Percentiles rank a stretch among this genome's conserved stretches.
Evolutionary conservation across 2,113 vertebrate species (phyloP).

Genomic region (Seriola quinqueradiata): DNA sequence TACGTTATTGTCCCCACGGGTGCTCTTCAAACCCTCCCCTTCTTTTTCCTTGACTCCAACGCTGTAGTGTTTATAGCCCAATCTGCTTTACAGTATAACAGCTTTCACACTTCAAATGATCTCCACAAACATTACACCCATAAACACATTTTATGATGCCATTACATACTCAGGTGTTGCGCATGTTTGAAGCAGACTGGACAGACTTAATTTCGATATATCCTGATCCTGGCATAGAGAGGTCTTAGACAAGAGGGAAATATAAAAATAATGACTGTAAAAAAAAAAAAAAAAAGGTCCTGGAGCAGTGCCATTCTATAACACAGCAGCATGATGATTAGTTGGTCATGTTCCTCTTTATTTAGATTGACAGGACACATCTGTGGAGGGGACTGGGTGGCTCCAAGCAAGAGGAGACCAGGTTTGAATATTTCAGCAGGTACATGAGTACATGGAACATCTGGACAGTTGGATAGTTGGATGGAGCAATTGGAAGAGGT

Average conservation of each 20-base stretch:
- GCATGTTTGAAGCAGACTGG: conserved; percentile 11
- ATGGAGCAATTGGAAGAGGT: conserved; percentile 14
- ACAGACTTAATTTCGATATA: conserved; percentile 5
- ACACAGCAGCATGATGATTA: conserved; percentile 66
- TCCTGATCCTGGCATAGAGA: background rate
- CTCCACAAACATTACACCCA: conserved; percentile 59
- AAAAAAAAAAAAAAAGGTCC: conserved; percentile 13
- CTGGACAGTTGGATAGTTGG: conserved; percentile 57
- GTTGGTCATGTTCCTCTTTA: conserved; percentile 76
- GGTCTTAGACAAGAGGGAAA: background rate
- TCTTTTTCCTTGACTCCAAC: conserved; percentile 52
- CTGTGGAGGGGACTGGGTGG: conserved; percentile 69
- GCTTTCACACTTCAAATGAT: conserved; percentile 68
- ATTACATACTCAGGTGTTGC: conserved; percentile 40
- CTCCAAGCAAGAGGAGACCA: conserved; percentile 59
- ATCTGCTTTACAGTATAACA: conserved; percentile 61
- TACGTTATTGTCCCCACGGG: conserved; percentile 64
- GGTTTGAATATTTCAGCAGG: conserved; percentile 78
- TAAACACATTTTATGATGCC: conserved; percentile 67
- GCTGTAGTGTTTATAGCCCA: conserved; percentile 54
- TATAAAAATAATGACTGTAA: conserved; percentile 29
- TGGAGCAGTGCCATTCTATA: conserved; percentile 25
- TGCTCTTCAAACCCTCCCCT: conserved; percentile 49
- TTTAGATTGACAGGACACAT: conserved; percentile 81
- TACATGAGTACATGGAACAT: conserved; percentile 65